Evolutionary conservation across 2,797 vertebrate genomes (phyloP).

Genomic region (Sebastes trivittatus): DNA sequence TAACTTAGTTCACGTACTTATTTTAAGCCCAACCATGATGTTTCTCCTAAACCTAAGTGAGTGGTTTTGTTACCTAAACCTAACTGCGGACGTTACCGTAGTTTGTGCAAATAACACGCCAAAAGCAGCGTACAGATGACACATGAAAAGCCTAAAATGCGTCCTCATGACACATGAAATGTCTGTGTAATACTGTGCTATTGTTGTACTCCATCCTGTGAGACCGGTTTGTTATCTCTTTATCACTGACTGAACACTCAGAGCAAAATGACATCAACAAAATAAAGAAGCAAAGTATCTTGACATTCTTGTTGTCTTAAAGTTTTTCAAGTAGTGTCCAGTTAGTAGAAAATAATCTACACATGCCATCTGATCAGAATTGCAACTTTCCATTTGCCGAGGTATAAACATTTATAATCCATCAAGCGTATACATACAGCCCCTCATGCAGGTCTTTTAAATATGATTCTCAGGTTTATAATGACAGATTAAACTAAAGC

Average conservation of each 20-base stretch:
- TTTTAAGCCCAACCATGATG: no score
- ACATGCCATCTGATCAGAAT: background rate
- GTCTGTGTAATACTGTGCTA: no score
- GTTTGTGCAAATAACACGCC: background rate
- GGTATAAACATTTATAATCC: background rate
- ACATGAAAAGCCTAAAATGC: background rate
- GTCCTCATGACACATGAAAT: background rate
- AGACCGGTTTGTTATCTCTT: background rate
- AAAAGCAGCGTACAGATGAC: no score
- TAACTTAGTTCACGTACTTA: no score
- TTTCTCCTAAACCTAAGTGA: background rate
- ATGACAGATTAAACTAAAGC: background rate
- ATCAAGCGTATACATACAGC: background rate
- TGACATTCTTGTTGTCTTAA: background rate
- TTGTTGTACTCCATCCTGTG: rapidly evolving
- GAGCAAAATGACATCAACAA: no score
- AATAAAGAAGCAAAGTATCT: background rate
- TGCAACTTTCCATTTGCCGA: background rate
- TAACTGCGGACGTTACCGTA: no score
- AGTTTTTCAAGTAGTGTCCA: background rate
- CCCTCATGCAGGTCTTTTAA: background rate
- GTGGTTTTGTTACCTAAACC: background rate
- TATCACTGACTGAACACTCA: no score
- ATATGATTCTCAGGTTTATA: background rate
- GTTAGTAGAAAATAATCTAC: background rate